phyloP scores from a whole-genome alignment of 2,113 vertebrate species.

The Anas platyrhynchos region DNA sequence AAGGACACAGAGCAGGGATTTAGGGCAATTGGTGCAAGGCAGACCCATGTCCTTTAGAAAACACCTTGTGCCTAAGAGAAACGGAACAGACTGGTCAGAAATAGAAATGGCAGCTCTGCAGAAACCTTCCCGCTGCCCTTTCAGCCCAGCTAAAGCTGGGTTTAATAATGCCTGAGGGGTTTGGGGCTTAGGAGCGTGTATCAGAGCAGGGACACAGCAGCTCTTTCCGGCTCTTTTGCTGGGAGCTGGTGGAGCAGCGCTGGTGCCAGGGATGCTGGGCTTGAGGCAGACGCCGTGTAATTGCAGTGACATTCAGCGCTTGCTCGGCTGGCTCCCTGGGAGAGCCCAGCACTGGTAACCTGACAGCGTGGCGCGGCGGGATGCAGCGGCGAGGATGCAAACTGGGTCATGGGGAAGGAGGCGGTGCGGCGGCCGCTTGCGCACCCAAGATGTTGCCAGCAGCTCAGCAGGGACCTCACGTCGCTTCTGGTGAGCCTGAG shows the following conservation, averaged over 20 bases:
- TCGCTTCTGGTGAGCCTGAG: too few relatives aligned
- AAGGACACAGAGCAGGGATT: background rate
- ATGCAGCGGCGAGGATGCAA: background rate
- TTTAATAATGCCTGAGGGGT: background rate
- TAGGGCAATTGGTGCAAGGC: background rate
- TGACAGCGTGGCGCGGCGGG: background rate
- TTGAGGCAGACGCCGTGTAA: background rate
- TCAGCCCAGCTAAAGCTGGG: background rate
- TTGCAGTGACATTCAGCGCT: background rate
- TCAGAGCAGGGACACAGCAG: background rate
- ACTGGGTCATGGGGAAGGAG: slow-evolving; percentile 19
- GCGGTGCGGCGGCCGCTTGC: fast-evolving
- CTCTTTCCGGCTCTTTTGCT: background rate
- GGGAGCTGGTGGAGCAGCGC: background rate
- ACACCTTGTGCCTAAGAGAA: background rate
- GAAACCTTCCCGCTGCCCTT: background rate
- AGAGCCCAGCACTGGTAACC: background rate
- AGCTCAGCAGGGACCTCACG: fast-evolving
- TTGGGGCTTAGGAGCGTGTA: background rate
- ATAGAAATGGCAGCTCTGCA: background rate
- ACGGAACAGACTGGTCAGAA: background rate
- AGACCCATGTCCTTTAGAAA: background rate
- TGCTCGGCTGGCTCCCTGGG: background rate
- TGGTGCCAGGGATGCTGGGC: background rate
- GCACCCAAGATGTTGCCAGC: background rate